Conservation (phyloP, 2,797 vertebrate genomes). For the Hafferia zeledoni region DNA sequence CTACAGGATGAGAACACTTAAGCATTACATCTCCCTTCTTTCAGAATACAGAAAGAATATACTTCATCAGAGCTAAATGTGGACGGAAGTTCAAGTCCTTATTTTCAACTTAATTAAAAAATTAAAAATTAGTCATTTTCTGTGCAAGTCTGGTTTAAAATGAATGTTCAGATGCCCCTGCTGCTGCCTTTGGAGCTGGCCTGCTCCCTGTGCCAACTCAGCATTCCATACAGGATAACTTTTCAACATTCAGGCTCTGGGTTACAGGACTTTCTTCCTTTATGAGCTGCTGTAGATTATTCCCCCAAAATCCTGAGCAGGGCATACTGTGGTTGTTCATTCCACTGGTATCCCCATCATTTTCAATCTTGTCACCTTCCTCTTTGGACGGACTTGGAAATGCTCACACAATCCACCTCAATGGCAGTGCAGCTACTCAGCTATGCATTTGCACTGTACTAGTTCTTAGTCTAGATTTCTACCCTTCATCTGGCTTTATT, state of each 20-base stretch:
- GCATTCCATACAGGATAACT: background rate
- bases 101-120: background rate
- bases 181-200: background rate
- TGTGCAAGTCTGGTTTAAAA: background rate
- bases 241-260: background rate
- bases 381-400: background rate
- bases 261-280: background rate
- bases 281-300: background rate
- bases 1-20: background rate
- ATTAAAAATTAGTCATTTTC: accelerated
- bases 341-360: background rate
- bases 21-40: background rate
- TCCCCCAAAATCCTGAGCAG: background rate
- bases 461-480: background rate
- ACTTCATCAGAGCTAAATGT: background rate
- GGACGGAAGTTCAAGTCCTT: background rate
- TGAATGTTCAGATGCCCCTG: background rate
- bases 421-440: background rate
- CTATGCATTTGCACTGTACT: background rate
- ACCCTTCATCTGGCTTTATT: background rate
- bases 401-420: background rate
- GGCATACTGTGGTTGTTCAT: background rate
- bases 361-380: background rate
- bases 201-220: background rate
- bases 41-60: background rate